Evolutionary conservation across 2,113 vertebrate species (phyloP), one percentile per base, ranked within the genome.

Genomic region (Rhinoderma darwinii): DNA sequence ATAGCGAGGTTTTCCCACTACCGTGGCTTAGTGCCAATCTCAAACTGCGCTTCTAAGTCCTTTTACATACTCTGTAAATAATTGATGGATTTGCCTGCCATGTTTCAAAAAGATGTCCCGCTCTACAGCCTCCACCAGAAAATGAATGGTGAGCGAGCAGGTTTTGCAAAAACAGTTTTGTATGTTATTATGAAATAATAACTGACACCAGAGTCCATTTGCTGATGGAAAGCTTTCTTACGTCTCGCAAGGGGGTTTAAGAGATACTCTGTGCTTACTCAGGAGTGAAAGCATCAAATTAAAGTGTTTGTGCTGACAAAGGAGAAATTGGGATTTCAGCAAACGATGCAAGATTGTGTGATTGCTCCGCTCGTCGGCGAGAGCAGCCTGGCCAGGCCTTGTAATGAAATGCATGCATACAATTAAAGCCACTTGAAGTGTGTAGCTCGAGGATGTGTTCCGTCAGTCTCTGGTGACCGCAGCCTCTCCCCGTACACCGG

Each of bases 251-350:
- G 93, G 92, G 54, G 92, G 91, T 93, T 94, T 93, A 92, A 93
- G 93, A 95, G 93, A 91, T 94, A 92, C 93, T 93, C 92, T 70
- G 93, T 96, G 96, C 97, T 98, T 97, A 96, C 95, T 98, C 96
- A 97, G 96, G 95, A 97, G 94, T 95, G 95, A 97, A 96, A 96
- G 94, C 94, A 94, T 97, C 95, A 96, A 95, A 97, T 97, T 97
- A 97, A 96, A 96, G 94, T 95, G 96, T 96, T 98, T 97, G 93
- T 97, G 98, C 98, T 99, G 97, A 99, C 96, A 96, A 96, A 97
- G 96, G 95, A 94, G 94, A 96, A 97, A 97, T 96, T 92, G 94
- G 94, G 96, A 95, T 96, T 97, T 93, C 92, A 94, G 96, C 97
- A 95, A 97, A 94, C 94, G 88, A 91, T 95, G 97, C 96, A 97